Conservation (phyloP, 2,113 vertebrate genomes). For the Corynorhinus townsendii region DNA sequence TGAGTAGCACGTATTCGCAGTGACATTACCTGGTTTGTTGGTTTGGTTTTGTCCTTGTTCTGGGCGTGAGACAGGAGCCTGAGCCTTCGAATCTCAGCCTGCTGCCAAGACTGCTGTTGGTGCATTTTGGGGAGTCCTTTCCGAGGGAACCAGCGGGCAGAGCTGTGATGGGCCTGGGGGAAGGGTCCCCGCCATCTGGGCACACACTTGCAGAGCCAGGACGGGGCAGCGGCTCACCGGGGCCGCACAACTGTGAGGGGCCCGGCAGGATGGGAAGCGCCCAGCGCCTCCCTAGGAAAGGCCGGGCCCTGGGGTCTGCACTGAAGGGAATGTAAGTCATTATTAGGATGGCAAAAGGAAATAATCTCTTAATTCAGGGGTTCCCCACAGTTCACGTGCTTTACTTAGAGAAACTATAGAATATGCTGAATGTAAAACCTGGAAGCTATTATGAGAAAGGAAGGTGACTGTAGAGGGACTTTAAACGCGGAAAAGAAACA, state of each 20-base stretch:
- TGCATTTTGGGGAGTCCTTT: accelerated
- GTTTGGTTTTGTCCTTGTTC: background rate
- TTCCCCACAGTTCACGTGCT: background rate
- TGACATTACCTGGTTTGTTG: background rate
- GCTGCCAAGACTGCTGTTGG: accelerated
- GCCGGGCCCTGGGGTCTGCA: too few relatives aligned
- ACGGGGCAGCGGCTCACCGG: background rate
- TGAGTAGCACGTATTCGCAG: background rate
- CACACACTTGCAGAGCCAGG: accelerated
- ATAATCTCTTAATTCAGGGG: background rate
- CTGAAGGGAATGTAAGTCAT: accelerated
- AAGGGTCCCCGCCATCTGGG: background rate
- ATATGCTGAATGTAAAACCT: background rate
- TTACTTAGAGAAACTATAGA: background rate
- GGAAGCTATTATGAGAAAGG: background rate
- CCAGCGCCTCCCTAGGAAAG: accelerated
- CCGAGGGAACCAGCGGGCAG: background rate
- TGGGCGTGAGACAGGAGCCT: background rate
- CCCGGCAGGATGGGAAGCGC: accelerated
- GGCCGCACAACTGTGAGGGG: background rate
- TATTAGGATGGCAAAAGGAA: background rate
- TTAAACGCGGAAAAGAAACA: accelerated
- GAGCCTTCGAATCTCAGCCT: background rate
- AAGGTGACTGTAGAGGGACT: accelerated
- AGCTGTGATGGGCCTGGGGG: background rate